A percentile compares a stretch with the other conserved stretches of the same genome.
These are phyloP conservation scores for Leucoma salicis DNA, from an alignment of 2,888 invertebrate genomes.

Conservation along the genomic window DNA sequence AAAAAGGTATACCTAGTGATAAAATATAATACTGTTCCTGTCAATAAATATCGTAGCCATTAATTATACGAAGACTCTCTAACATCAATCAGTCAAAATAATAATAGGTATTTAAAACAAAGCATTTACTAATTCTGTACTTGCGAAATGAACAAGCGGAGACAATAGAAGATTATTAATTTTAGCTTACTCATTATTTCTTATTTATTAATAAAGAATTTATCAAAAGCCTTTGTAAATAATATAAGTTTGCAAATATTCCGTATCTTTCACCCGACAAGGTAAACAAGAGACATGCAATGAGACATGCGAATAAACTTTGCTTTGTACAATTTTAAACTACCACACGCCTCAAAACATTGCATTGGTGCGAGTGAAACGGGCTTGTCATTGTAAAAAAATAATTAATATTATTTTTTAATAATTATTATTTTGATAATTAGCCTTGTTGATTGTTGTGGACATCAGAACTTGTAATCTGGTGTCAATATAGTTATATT, in stretches of 20 bases:
- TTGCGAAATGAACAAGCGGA: background rate
- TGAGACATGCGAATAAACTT: too few species aligned
- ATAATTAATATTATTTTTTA: background rate
- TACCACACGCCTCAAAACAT: background rate
- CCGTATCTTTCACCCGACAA: background rate
- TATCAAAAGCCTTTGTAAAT: background rate
- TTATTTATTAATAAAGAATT: background rate
- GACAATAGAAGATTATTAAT: background rate
- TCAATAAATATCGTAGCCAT: background rate
- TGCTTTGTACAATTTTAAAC: background rate
- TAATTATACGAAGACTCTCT: background rate
- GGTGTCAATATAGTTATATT: too few species aligned
- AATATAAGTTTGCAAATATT: background rate
- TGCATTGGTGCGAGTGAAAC: too few species aligned
- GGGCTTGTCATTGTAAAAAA: too few species aligned
- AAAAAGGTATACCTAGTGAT: too few species aligned
- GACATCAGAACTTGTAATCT: too few species aligned
- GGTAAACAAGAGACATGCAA: background rate
- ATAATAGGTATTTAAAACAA: too few species aligned
- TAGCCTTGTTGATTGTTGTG: too few species aligned
- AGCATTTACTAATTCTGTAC: background rate
- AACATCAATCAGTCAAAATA: too few species aligned
- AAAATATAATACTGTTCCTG: background rate
- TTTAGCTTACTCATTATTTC: conserved; percentile 1
- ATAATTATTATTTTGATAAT: too few species aligned